These are phyloP conservation scores for Sarcophilus harrisii DNA, from an alignment of 2,797 vertebrate species.

Conservation along the genomic window DNA sequence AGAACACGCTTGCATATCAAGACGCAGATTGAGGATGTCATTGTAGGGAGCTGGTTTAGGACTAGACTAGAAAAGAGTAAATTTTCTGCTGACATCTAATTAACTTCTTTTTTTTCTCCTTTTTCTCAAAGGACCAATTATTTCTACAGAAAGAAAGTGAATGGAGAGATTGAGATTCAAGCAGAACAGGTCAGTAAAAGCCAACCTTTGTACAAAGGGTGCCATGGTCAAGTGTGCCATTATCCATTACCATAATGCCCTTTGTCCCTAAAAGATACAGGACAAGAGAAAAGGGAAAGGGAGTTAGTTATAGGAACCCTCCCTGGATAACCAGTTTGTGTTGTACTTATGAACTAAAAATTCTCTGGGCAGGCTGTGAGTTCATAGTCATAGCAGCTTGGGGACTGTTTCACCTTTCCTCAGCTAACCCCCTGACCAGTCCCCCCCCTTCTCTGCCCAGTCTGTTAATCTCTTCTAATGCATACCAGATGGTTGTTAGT, in stretches of 20 bases:
- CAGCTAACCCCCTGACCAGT: background rate
- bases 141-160: conserved; percentile 95
- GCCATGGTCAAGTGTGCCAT: background rate
- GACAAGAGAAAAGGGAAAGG: background rate
- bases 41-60: background rate
- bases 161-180: conserved; percentile 95
- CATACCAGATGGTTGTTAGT: background rate
- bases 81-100: background rate
- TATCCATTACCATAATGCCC: background rate
- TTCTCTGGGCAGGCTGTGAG: background rate
- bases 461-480: background rate
- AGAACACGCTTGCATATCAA: background rate
- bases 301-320: background rate
- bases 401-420: background rate
- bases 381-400: background rate
- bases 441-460: background rate
- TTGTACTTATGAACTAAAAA: background rate
- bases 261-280: background rate
- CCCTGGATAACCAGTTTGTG: background rate
- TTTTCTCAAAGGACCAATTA: conserved; percentile 92
- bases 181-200: conserved; percentile 94
- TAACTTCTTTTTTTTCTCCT: conserved; percentile 64
- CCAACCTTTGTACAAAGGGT: background rate
- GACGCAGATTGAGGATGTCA: background rate
- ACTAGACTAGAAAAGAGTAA: background rate